Base-by-base conservation (phyloP, 2,113 vertebrate genomes). In the Poeciliopsis retropinna region DNA sequence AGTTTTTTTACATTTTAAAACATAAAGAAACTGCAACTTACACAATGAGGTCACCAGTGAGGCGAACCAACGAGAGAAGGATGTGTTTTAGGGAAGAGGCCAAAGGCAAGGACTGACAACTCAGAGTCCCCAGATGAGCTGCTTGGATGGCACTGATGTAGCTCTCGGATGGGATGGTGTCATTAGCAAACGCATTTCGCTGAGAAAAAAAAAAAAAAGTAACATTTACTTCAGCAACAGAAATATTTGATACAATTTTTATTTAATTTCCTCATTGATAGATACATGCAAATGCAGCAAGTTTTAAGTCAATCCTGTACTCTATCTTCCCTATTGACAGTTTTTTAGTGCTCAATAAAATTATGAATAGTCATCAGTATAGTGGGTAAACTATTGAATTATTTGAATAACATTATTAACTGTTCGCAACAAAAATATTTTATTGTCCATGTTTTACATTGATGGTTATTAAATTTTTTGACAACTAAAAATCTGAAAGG, bases 121-220 rank as follows among this genome's bases (percentile, higher is more conserved):
- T 97, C 12, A 99, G 92, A 1, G 97, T 99, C 8, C 97, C 96
- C 3, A 99, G 88, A 87, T 99, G 98, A 44, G 97, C 97, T 0
- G 97, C 97, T 92, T 99, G 98, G 62, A 99, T 97, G 0, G 97
- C 98, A 1, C 97, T 96, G 92, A 99, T 99, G 91, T 99, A 99
- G 92, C 98, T 99, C 83, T 99, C 98, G 0, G 97, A 96, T 0
- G 97, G 98, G 82, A 99, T 97, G 2, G 96, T 98, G 85, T 99
- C 98, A 4, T 99, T 99, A 25, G 98, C 97, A 80, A 99, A 99
- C 12, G 98, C 97, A 15, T 98, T 99, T 84, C 98, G 96, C 98
- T 99, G 76, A 15, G 78, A 65, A 34, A 60, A 22, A 85, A 14
- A 41, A 41, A 41, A 4, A 41, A 14, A 41, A 4, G 0, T 86